Evolutionary conservation across 2,888 invertebrate genomes (phyloP), one percentile per base, ranked within the genome.

Genomic region (Drepana falcataria): DNA sequence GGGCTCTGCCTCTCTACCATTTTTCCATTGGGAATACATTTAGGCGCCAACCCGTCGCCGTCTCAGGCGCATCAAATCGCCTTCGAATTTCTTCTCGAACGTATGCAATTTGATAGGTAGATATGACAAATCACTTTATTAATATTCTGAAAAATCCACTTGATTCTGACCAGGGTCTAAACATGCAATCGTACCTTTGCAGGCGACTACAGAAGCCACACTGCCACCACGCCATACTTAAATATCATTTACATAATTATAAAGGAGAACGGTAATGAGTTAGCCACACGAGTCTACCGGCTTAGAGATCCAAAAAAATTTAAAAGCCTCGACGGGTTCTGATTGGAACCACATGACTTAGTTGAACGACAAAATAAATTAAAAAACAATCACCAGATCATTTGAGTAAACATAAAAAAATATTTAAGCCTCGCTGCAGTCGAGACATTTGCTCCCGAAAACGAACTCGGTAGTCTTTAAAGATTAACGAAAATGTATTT

Each of bases 311-410:
- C 59, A 66, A 82, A 86, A 87, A 85, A 83, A 83, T 73, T 77
- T 80, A 82, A 86, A 86, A 82, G 81, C 80, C 69, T 81, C 72
- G 73, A 69, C 77, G 65, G 64, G 60, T 79, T 68, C 78, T 88
- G 90, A 91, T 91, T 90, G 88, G 83, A 90, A 88, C 85, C 91
- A 91, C 81, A 90, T 91, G 91, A 88, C 87, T 80, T 75, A 77
- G 80, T 66, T 68, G 79, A 85, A 77, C 80, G 80, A 82, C 78
- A 80, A 80, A 87, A 89, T 86, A 89, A 89, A 89, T 88, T 89
- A 87, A 90, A 89, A 91, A 90, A 90, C 89, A 87, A 91, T 89
- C 87, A 87, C 85, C 83, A 87, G 83, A 83, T 86, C 86, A 85
- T 91, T 90, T 89, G 79, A 83, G 87, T 84, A 83, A 87, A 87